Percentiles rank a stretch among this genome's conserved stretches.
phyloP scores from a whole-genome alignment of 2,888 invertebrate genomes.

The Melanchra persicariae region DNA sequence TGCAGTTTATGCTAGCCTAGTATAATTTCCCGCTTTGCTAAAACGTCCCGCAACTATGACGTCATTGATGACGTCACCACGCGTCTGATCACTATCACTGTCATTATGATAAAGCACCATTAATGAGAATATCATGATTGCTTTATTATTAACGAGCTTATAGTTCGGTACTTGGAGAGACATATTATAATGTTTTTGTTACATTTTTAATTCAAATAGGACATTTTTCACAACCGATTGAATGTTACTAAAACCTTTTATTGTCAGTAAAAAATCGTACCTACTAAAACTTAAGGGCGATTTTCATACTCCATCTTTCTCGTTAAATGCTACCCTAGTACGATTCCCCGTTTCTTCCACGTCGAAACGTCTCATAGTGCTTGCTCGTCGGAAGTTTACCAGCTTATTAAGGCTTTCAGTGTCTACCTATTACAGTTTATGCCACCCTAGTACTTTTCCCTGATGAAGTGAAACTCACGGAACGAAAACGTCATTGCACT shows the following conservation, averaged over 20 bases:
- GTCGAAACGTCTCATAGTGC: slow-evolving; percentile 2
- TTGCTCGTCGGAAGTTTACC: not conserved
- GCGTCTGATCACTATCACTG: no score
- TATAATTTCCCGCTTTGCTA: slow-evolving; percentile 72
- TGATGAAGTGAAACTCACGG: slow-evolving; percentile 4
- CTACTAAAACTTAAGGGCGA: not conserved
- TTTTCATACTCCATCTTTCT: not conserved
- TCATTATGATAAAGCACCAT: no score
- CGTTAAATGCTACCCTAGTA: slow-evolving; percentile 32
- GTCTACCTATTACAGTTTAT: not conserved
- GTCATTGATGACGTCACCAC: slow-evolving; percentile 15
- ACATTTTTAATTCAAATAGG: no score
- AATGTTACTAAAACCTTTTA: no score
- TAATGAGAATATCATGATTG: no score
- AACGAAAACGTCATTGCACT: not conserved
- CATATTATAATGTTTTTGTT: no score
- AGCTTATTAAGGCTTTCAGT: not conserved
- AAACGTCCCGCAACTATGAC: slow-evolving; percentile 67
- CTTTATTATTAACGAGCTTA: no score
- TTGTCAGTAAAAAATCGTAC: not conserved
- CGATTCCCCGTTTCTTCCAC: slow-evolving; percentile 8
- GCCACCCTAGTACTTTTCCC: slow-evolving; percentile 7
- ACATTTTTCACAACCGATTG: no score
- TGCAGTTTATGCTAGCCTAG: slow-evolving; percentile 72
- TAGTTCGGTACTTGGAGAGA: no score